Evolutionary conservation across 2,797 vertebrate species (phyloP), one percentile per base, ranked within the genome.

Genomic region (Lithobates pipiens): DNA sequence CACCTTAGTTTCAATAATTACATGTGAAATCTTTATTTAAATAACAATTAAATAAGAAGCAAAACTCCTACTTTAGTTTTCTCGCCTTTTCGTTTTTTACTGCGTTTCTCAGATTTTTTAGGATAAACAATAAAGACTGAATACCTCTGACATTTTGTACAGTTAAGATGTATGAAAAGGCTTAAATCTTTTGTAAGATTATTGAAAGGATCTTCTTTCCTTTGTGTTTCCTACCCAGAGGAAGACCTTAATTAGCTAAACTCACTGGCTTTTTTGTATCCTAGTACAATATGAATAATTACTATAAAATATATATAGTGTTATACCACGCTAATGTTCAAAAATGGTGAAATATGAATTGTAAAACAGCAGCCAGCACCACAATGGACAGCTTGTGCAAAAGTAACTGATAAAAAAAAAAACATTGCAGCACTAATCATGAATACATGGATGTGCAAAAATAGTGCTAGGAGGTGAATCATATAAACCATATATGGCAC

Each of bases 111-210:
- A 72, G 69, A 32, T 71, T 81, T 32, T 11, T 32, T 50, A 25
- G 46, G 46, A 72, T 44, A 80, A 42, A 80, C 27, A 81, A 81
- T 72, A 72, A 81, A 81, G 46, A 72, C 15, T 61, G 79, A 81
- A 81, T 25, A 72, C 79, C 79, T 81, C 79, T 72, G 68, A 81
- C 79, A 72, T 81, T 81, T 81, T 72, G 79, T 72, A 71, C 69
- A 39, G 57, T 78, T 77, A 42, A 34, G 39, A 27, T 72, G 8
- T 36, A 81, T 71, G 50, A 80, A 79, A 80, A 80, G n/a, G 36
- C 27, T 42, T 10, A 79, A 79, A 39, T n/a, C n/a, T 25, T 65
- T 79, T 79, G 77, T 79, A 27, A 27, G 42, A 70, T 80, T n/a
- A 80, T 44, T 54, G 44, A 68, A 79, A 79, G 69, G 39, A 80